Evolutionary conservation across 2,888 invertebrate species (phyloP).

Genomic region (Carcina quercana): DNA sequence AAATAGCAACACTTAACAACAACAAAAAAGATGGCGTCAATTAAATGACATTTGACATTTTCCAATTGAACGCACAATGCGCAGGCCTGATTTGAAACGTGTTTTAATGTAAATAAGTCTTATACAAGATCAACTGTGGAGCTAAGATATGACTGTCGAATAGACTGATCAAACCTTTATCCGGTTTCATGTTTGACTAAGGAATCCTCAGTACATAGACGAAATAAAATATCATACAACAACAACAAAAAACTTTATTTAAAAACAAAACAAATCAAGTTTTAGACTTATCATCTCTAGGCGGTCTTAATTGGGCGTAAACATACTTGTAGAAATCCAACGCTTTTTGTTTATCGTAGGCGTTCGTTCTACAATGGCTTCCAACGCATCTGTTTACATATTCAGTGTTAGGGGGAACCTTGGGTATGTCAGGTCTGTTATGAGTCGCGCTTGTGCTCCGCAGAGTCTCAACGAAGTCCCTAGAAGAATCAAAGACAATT

Average conservation of each 20-base stretch:
- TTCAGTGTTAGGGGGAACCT: conserved; percentile 34
- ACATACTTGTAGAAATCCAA: conserved; percentile 68
- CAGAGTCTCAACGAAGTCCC: conserved; percentile 59
- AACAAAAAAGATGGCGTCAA: too few species aligned
- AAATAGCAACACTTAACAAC: too few species aligned
- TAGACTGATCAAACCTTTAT: too few species aligned
- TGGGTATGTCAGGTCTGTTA: conserved; percentile 32
- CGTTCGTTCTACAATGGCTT: conserved; percentile 45
- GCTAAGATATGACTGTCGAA: too few species aligned
- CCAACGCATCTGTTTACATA: conserved; percentile 49
- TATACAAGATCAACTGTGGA: too few species aligned
- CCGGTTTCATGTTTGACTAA: too few species aligned
- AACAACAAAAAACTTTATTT: conserved; percentile 16
- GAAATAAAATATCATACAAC: too few species aligned
- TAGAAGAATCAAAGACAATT: conserved; percentile 60
- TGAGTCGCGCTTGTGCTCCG: conserved; percentile 44
- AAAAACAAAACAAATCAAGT: conserved; percentile 27
- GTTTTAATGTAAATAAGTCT: too few species aligned
- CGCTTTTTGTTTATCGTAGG: conserved; percentile 59
- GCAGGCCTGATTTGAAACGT: too few species aligned
- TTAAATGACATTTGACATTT: too few species aligned
- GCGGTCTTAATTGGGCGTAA: conserved; percentile 58
- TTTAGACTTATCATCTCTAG: conserved; percentile 34
- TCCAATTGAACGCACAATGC: too few species aligned
- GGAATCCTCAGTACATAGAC: too few species aligned